These are phyloP conservation scores for Lycophotia porphyrea DNA, from an alignment of 2,888 invertebrate species.

Conservation along the genomic window DNA sequence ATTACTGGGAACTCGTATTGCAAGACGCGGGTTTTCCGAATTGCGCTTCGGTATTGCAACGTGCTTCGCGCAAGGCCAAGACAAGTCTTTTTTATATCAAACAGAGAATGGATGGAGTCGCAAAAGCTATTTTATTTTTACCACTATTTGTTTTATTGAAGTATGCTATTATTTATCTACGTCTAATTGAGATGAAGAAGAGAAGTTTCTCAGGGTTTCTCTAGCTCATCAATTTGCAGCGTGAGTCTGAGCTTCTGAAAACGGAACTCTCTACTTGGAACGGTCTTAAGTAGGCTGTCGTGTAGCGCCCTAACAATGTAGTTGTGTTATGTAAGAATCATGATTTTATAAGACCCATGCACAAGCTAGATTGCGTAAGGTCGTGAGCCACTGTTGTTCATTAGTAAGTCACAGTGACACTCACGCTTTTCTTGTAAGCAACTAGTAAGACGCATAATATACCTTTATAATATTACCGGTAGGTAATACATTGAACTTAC, in stretches of 20 bases:
- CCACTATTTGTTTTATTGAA: not conserved
- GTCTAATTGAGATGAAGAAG: not conserved
- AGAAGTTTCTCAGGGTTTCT: not conserved
- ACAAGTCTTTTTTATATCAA: slow-evolving; percentile 65
- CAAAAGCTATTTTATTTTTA: not conserved
- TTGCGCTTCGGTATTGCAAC: slow-evolving; percentile 80
- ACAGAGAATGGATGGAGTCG: slow-evolving; percentile 54
- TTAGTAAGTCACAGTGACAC: slow-evolving; percentile 20
- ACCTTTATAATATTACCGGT: not conserved
- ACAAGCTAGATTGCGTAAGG: slow-evolving; percentile 24
- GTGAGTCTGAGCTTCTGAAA: not conserved
- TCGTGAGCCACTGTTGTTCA: slow-evolving; percentile 20
- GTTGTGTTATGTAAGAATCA: slow-evolving; percentile 14
- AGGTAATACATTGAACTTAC: slow-evolving; percentile 1
- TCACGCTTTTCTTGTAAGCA: slow-evolving; percentile 11
- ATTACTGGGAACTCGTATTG: slow-evolving; percentile 78
- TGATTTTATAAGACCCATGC: slow-evolving; percentile 28
- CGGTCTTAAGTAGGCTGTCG: not conserved
- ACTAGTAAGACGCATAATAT: not conserved
- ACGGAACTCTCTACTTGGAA: not conserved
- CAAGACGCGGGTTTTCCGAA: slow-evolving; percentile 86
- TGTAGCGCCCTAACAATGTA: slow-evolving; percentile 22
- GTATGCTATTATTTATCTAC: too few species aligned
- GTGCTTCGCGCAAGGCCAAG: slow-evolving; percentile 76
- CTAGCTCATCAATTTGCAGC: not conserved